A percentile compares a stretch with the other conserved stretches of the same genome.
phyloP scores from a whole-genome alignment of 1,140 invertebrate genomes.

The Eumaeus atala region DNA sequence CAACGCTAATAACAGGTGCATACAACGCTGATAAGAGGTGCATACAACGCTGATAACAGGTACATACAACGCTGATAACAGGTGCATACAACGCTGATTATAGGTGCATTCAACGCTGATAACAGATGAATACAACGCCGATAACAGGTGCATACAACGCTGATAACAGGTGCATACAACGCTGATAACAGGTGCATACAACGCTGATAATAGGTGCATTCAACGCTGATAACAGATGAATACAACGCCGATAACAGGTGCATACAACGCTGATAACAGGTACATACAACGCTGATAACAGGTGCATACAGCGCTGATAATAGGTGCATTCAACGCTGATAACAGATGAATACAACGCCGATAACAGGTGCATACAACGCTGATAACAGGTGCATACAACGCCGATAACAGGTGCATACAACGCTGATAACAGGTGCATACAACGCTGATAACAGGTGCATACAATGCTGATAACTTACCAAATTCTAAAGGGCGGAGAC shows the following conservation, averaged over 20 bases:
- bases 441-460: neutral
- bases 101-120: too few relatives aligned
- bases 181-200: neutral
- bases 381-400: neutral
- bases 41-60: too few relatives aligned
- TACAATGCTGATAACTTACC: constrained; percentile 36
- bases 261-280: neutral
- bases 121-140: too few relatives aligned
- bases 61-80: neutral
- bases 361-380: neutral
- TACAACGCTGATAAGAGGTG: constrained; percentile 13
- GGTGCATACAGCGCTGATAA: too few relatives aligned
- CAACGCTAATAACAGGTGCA: neutral
- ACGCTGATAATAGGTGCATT: neutral
- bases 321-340: too few relatives aligned
- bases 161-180: constrained; percentile 15
- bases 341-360: too few relatives aligned
- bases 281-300: too few relatives aligned
- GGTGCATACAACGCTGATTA: neutral
- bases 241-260: neutral
- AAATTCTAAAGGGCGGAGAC: constrained; percentile 55
- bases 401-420: too few relatives aligned
- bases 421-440: too few relatives aligned
- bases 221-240: too few relatives aligned
- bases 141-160: neutral